These are phyloP conservation scores for Gavialis gangeticus DNA, from an alignment of 2,113 vertebrate species.

Conservation along the genomic window DNA sequence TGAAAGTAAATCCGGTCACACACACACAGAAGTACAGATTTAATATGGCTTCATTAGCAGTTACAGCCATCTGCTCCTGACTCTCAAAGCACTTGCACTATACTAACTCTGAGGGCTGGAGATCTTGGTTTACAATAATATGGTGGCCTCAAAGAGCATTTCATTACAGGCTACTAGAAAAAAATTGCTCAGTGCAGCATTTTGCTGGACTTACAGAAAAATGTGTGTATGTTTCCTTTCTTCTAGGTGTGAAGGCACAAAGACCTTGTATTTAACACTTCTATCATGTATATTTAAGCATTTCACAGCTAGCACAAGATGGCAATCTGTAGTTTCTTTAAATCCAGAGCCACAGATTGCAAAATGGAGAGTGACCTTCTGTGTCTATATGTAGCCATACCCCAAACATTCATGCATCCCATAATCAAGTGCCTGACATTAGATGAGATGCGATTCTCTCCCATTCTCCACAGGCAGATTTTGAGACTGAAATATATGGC, in stretches of 20 bases:
- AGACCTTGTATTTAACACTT: neutral
- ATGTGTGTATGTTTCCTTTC: neutral
- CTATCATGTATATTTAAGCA: neutral
- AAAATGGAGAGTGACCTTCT: neutral
- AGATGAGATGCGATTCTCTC: no score
- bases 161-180: neutral
- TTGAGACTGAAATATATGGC: no score
- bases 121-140: neutral
- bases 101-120: neutral
- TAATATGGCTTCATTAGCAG: neutral
- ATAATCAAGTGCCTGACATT: neutral
- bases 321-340: neutral
- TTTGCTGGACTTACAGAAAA: neutral
- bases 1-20: neutral
- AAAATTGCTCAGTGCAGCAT: accelerated
- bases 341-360: neutral
- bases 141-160: neutral
- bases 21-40: neutral
- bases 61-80: neutral
- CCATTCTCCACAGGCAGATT: no score
- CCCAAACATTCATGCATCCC: neutral
- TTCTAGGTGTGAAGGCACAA: neutral
- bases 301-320: neutral
- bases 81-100: neutral
- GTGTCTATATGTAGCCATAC: neutral